phyloP scores from a whole-genome alignment of 2,888 invertebrate genomes.

The Platycheirus rosarum region DNA sequence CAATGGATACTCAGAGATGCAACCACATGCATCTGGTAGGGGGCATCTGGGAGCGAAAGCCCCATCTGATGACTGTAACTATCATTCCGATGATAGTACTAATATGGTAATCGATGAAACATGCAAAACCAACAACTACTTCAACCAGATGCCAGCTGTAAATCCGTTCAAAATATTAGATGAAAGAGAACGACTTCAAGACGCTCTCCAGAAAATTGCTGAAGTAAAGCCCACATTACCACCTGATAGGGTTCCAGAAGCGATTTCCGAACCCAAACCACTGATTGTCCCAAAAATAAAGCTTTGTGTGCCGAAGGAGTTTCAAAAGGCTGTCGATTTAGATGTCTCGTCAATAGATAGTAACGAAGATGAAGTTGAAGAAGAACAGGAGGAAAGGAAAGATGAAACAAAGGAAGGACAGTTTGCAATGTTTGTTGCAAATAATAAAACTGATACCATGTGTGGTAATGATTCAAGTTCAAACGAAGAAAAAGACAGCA shows the following conservation, averaged over 20 bases:
- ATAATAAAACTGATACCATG: slow-evolving; percentile 76
- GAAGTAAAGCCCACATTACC: slow-evolving; percentile 49
- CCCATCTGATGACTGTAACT: slow-evolving; percentile 29
- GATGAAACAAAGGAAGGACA: slow-evolving; percentile 35
- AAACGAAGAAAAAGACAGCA: slow-evolving; percentile 48
- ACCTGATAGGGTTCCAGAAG: slow-evolving; percentile 57
- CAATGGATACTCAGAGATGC: slow-evolving; percentile 50
- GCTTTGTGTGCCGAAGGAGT: slow-evolving; percentile 86
- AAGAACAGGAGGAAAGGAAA: slow-evolving; percentile 20
- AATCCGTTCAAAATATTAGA: slow-evolving; percentile 75
- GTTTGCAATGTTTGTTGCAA: slow-evolving; percentile 75
- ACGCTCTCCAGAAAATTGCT: slow-evolving; percentile 40
- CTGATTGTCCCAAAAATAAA: slow-evolving; percentile 87
- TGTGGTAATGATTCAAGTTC: slow-evolving; percentile 35
- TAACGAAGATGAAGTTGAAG: slow-evolving; percentile 77
- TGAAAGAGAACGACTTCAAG: slow-evolving; percentile 72
- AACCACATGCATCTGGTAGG: background rate
- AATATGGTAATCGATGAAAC: slow-evolving; percentile 77
- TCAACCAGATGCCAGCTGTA: slow-evolving; percentile 39
- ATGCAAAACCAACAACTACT: slow-evolving; percentile 71
- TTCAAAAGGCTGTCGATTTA: slow-evolving; percentile 82
- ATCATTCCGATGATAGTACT: slow-evolving; percentile 76
- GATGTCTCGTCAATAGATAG: slow-evolving; percentile 81
- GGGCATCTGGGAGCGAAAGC: slow-evolving; percentile 6
- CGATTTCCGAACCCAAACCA: slow-evolving; percentile 74